A percentile compares a stretch with the other conserved stretches of the same genome.
phyloP scores from a whole-genome alignment of 2,797 vertebrate genomes.

The Valencia hispanica region DNA sequence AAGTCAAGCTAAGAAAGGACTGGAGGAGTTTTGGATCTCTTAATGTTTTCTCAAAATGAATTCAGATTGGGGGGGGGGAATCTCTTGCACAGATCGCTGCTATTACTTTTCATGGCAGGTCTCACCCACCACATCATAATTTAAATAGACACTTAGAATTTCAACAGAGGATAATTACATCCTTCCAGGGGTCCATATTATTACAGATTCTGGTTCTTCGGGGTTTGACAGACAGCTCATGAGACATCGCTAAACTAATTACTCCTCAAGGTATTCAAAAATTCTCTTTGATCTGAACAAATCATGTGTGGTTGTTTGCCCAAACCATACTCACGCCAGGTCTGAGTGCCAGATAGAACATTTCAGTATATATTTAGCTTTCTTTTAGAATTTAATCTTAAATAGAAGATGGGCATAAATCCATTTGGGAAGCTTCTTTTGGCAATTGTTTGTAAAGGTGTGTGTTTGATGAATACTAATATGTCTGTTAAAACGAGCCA shows the following conservation, averaged over 20 bases:
- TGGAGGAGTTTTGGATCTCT: conserved; percentile 40
- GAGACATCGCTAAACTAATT: conserved; percentile 28
- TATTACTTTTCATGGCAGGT: conserved; percentile 31
- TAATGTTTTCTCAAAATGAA: conserved; percentile 31
- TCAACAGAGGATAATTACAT: conserved; percentile 59
- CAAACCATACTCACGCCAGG: conserved; percentile 30
- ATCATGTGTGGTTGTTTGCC: conserved; percentile 46
- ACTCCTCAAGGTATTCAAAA: conserved; percentile 22
- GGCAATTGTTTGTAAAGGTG: conserved; percentile 20
- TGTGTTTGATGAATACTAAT: conserved; percentile 21
- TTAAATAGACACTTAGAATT: conserved; percentile 43
- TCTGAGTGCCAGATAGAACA: conserved; percentile 38
- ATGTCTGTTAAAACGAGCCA: conserved; percentile 17
- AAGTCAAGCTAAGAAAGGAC: background rate
- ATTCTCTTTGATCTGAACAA: conserved; percentile 49
- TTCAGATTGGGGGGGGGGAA: background rate
- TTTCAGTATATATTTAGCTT: conserved; percentile 25
- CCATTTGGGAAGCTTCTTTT: conserved; percentile 19
- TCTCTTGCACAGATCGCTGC: conserved; percentile 47
- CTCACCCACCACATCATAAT: conserved; percentile 25
- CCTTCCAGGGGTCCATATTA: conserved; percentile 33
- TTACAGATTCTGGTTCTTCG: conserved; percentile 12
- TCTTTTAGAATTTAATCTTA: conserved; percentile 32
- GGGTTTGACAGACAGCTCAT: conserved; percentile 39
- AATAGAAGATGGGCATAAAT: conserved; percentile 40